Conservation (phyloP, 2,113 vertebrate species). For the Callocephalon fimbriatum region DNA sequence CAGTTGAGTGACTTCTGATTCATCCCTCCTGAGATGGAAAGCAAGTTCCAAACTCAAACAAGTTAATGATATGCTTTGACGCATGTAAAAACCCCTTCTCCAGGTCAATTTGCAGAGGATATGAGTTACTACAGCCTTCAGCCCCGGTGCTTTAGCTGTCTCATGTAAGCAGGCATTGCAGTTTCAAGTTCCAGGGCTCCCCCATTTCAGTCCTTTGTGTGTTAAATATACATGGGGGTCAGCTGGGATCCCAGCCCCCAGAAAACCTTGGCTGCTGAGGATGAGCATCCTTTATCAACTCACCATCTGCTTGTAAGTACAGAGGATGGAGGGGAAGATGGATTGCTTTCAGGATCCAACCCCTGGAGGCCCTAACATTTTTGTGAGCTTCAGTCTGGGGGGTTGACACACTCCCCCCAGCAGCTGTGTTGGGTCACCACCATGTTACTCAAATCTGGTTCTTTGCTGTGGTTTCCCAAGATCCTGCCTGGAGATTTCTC, state of each 20-base stretch:
- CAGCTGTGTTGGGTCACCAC: neutral
- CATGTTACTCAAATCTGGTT: accelerated
- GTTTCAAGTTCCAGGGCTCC: neutral
- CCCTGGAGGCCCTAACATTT: neutral
- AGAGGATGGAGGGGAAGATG: neutral
- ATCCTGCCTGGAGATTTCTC: neutral
- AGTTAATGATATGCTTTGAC: neutral
- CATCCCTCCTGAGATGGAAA: accelerated
- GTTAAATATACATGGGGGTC: neutral
- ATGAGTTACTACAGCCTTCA: neutral
- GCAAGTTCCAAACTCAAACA: neutral
- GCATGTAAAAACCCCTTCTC: neutral
- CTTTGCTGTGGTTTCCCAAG: neutral
- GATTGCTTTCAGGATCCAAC: neutral
- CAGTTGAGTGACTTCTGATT: neutral
- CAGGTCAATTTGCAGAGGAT: neutral
- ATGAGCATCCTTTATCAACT: neutral
- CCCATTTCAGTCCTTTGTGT: neutral
- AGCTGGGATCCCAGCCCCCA: neutral
- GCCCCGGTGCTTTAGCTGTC: neutral
- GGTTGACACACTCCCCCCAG: neutral
- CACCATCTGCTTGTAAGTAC: neutral
- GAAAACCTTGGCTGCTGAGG: neutral
- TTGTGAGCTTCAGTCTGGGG: neutral
- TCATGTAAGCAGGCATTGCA: neutral